Base-by-base conservation (phyloP, 2,113 vertebrate species). In the Hystrix cristata region DNA sequence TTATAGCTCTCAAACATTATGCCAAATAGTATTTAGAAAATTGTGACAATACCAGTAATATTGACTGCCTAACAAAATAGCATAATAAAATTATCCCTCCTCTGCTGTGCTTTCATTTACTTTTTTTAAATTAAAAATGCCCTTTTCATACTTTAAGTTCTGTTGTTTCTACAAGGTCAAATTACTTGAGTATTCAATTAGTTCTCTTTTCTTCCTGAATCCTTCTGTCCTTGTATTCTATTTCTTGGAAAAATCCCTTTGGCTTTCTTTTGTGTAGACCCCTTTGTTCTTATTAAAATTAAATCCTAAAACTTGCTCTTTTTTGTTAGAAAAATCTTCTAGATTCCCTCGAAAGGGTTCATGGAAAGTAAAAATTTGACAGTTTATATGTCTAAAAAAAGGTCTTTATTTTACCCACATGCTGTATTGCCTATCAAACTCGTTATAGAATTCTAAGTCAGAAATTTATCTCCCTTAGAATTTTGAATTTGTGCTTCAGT, bases 401-500 rank as follows among this genome's bases (percentile, higher is more conserved):
- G 78, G 51, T 65, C 16, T 89, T 92, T 86, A 72, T 87, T 78
- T 23, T 91, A 51, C 13, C 1, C 13, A 65, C 16, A 51, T 15
- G 31, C 11, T 65, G 43, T 86, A 79, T 80, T 87, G 15, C 55
- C 5, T 87, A 5, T 57, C 71, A 84, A 51, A 55, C 48, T 14
- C 13, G 25, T 84, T 84, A 46, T 9, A 89, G 59, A 95, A 88
- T 71, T 74, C 53, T 64, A 81, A 29, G 19, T 91, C 59, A 86
- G 82, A 93, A 91, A 53, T 80, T 60, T 62, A 16, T 38, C 9
- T 78, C 29, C 57, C n/a, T 87, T 57, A 74, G 48, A 94, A 95
- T 64, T 38, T n/a, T 69, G 48, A 91, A 93, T 65, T 31, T 62
- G 69, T 91, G 38, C 18, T 96, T 85, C 51, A 67, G 48, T 89